A percentile compares a stretch with the other conserved stretches of the same genome.
Evolutionary conservation across 1,140 invertebrate genomes (phyloP).

Genomic region (Neodiprion virginianus): DNA sequence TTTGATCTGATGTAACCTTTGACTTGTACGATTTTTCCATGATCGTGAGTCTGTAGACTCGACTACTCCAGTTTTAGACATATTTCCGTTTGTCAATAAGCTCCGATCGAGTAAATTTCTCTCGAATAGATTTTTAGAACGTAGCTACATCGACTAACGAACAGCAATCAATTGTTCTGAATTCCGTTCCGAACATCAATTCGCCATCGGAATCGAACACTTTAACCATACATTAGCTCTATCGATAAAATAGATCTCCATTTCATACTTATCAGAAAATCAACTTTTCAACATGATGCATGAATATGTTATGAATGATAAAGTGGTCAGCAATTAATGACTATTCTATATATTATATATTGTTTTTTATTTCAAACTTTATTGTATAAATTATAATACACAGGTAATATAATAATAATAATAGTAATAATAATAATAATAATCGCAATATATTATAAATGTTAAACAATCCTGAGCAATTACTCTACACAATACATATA

Average conservation of each 20-base stretch:
- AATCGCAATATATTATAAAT: conserved; percentile 58
- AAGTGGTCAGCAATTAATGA: neutral
- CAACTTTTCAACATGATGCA: too few species aligned
- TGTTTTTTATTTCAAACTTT: conserved; percentile 54
- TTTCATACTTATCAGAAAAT: too few species aligned
- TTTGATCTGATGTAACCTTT: neutral
- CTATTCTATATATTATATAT: neutral
- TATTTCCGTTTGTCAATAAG: neutral
- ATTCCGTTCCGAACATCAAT: too few species aligned
- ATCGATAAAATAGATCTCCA: too few species aligned
- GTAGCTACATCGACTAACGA: neutral
- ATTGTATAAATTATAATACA: conserved; percentile 58
- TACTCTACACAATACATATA: conserved; percentile 55
- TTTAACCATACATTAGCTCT: too few species aligned
- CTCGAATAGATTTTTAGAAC: too few species aligned
- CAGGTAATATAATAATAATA: conserved; percentile 38
- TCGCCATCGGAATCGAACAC: too few species aligned
- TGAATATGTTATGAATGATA: too few species aligned
- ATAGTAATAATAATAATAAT: conserved; percentile 28
- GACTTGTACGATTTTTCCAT: neutral
- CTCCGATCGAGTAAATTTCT: neutral
- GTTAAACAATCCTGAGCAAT: conserved; percentile 60
- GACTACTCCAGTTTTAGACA: neutral
- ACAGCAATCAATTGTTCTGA: neutral
- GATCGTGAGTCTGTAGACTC: neutral